Percentiles rank a stretch among this genome's conserved stretches.
These are phyloP conservation scores for Ophthalmolycus amberensis DNA, from an alignment of 2,113 vertebrate genomes.

Conservation along the genomic window DNA sequence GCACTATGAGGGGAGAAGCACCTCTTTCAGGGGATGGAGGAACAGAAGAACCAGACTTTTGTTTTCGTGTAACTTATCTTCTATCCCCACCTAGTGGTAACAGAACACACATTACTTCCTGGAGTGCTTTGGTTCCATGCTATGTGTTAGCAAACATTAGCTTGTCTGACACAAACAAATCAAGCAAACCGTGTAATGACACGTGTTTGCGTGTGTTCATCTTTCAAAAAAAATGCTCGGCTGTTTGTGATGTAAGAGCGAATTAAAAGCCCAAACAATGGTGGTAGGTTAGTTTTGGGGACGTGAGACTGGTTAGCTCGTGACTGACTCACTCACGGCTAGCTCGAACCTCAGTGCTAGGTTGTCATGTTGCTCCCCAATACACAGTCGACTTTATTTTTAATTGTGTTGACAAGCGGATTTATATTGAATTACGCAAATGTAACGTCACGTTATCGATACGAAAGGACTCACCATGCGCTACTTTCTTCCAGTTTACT, in stretches of 20 bases:
- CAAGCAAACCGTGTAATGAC: background rate
- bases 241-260: accelerated
- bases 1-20: background rate
- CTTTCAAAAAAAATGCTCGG: too few relatives aligned
- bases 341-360: constrained; percentile 6
- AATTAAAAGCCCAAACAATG: background rate
- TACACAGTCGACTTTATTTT: background rate
- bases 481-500: background rate
- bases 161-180: background rate
- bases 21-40: background rate
- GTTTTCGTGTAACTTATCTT: constrained; percentile 12
- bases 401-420: background rate
- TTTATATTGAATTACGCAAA: background rate
- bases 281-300: background rate
- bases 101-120: background rate
- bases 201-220: background rate
- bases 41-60: background rate
- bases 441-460: background rate
- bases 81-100: constrained; percentile 70
- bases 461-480: constrained; percentile 47
- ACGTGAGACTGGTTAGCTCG: background rate
- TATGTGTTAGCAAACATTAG: constrained; percentile 27
- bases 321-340: background rate
- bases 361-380: background rate
- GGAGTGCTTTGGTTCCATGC: background rate